Base-by-base conservation (phyloP, 2,888 invertebrate species). In the Chrysolina americana region DNA sequence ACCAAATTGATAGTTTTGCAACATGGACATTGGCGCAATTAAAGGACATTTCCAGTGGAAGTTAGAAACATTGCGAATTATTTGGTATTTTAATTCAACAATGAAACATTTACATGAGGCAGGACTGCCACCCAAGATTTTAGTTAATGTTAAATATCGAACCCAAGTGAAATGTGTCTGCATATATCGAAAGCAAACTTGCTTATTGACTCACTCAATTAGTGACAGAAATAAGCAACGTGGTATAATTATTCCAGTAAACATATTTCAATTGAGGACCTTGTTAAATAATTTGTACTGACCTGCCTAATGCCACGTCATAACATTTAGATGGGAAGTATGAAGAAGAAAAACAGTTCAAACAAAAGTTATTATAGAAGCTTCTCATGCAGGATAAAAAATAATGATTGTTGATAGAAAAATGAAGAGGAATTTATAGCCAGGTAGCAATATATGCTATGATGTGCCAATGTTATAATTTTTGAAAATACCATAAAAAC, bases 191-290 rank as follows among this genome's bases (percentile, higher is more conserved):
- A 59, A 59, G n/a, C 28, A 5, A 19, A 19, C 23, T 21, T 3
- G 13, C 10, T 13, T 56, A 23, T 56, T 56, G 13, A n/a, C 36
- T n/a, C 15, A n/a, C 6, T 28, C 28, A 28, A 59, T 59, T 59
- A 59, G 59, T 15, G n/a, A 2, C 36, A 59, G n/a, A 23, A 59
- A 1, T 59, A 59, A 59, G 5, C n/a, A 10, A 28, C 6, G n/a
- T 15, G 15, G n/a, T 15, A 4, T 59, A 59, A 59, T 59, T 59
- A 28, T 36, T 59, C n/a, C 9, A 28, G 59, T 59, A 59, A 59
- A 28, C 59, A 59, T n/a, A 17, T n/a, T 10, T 59, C 59, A 59
- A 59, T 36, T 59, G 23, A 10, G 11, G n/a, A 59, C 59, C 59
- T 59, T 59, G 59, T 36, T n/a, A 0, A 59, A 59, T n/a, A 59